These are phyloP conservation scores for Bursaphelenchus okinawaensis DNA, from an alignment of 2,888 invertebrate genomes.

Conservation along the genomic window DNA sequence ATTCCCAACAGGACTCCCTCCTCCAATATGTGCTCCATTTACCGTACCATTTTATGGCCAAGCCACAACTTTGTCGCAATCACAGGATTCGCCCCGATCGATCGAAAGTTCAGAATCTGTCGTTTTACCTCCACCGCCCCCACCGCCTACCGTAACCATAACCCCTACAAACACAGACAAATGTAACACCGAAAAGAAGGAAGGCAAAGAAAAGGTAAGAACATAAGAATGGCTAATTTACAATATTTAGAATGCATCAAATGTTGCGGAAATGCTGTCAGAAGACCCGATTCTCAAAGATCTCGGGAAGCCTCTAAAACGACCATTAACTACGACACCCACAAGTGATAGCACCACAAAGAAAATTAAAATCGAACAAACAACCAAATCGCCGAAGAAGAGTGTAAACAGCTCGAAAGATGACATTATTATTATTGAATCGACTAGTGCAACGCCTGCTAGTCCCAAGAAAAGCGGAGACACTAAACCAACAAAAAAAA, in stretches of 20 bases:
- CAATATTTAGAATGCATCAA: neutral
- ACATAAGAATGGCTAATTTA: no score
- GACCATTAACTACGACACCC: neutral
- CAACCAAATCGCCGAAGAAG: neutral
- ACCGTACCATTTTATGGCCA: neutral
- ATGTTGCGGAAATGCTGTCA: neutral
- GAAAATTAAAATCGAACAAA: constrained; percentile 1
- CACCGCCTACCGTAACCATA: no score
- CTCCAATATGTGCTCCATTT: neutral
- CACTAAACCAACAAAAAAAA: no score
- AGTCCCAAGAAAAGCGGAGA: no score
- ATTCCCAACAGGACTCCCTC: neutral
- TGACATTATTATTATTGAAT: neutral
- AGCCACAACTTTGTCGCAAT: neutral
- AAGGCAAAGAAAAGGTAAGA: no score
- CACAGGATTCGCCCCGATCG: neutral
- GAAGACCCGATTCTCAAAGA: constrained; percentile 3
- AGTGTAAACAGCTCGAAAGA: neutral
- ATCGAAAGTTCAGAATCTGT: neutral
- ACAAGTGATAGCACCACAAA: neutral
- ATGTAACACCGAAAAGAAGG: no score
- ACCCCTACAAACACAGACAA: no score
- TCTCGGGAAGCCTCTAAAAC: neutral
- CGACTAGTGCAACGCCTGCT: no score
- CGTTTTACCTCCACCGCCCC: neutral